phyloP scores from a whole-genome alignment of 2,113 vertebrate genomes.

The Spermophilus dauricus region DNA sequence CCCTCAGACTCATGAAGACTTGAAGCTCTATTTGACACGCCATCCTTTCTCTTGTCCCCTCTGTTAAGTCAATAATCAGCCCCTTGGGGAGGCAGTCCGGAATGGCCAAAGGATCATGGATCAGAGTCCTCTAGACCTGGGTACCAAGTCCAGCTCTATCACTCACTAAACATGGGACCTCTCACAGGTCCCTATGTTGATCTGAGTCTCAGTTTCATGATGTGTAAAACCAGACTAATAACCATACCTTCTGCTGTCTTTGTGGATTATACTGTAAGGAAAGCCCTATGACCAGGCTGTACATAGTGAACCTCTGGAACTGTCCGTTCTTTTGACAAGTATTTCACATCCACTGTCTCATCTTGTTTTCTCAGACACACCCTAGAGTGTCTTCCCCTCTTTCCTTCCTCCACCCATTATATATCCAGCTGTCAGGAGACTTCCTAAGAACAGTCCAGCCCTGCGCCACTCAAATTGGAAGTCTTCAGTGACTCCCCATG shows the following conservation, averaged over 20 bases:
- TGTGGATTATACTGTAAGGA: not conserved
- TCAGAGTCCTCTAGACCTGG: not conserved
- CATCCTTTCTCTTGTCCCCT: not conserved
- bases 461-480: not conserved
- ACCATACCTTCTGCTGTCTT: not conserved
- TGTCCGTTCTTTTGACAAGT: not conserved
- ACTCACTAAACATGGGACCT: not conserved
- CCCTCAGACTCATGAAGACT: not conserved
- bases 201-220: not conserved
- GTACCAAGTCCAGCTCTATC: not conserved
- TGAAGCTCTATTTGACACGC: not conserved
- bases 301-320: not conserved
- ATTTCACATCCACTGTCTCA: slow-evolving; percentile 43
- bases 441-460: not conserved
- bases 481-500: not conserved
- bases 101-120: not conserved
- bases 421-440: not conserved
- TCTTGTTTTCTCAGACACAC: slow-evolving; percentile 61
- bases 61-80: not conserved
- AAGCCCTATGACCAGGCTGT: not conserved
- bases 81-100: not conserved
- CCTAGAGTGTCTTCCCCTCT: not conserved
- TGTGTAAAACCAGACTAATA: not conserved
- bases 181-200: not conserved
- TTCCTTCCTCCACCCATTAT: not conserved